Conservation (phyloP, 2,113 vertebrate genomes). For the Galemys pyrenaicus region DNA sequence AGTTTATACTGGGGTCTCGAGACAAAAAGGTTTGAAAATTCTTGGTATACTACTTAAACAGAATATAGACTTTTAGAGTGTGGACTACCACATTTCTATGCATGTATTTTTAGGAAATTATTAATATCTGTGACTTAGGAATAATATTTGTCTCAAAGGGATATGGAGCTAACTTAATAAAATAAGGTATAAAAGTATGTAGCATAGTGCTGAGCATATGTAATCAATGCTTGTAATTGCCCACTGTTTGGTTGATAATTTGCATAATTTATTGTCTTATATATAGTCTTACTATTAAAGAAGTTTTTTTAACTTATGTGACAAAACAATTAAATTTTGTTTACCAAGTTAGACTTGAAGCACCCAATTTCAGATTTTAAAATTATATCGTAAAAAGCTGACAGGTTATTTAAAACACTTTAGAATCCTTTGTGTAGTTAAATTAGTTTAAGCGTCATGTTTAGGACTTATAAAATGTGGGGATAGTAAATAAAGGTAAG, state of each 20-base stretch:
- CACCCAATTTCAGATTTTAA: constrained; percentile 20
- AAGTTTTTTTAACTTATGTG: not conserved
- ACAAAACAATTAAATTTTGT: constrained; percentile 30
- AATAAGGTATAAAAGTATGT: not conserved
- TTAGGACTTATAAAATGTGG: not conserved
- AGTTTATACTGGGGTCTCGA: not conserved
- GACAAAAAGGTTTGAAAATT: not conserved
- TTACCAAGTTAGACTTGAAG: not conserved
- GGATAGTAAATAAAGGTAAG: not conserved
- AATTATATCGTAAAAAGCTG: not conserved
- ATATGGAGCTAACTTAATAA: not conserved
- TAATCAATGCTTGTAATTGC: not conserved
- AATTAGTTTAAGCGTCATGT: not conserved
- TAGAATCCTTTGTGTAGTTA: not conserved
- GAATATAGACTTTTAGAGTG: not conserved
- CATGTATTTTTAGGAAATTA: constrained; percentile 16
- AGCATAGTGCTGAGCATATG: not conserved
- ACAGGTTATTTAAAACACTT: constrained; percentile 1
- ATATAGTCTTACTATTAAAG: not conserved
- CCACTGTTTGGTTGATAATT: not conserved
- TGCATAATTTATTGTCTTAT: not conserved
- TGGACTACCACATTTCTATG: not conserved
- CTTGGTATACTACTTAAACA: not conserved
- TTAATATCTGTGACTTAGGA: not conserved
- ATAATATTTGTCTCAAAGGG: not conserved